Conservation (phyloP, 2,113 vertebrate genomes). For the Macrotis lagotis region DNA sequence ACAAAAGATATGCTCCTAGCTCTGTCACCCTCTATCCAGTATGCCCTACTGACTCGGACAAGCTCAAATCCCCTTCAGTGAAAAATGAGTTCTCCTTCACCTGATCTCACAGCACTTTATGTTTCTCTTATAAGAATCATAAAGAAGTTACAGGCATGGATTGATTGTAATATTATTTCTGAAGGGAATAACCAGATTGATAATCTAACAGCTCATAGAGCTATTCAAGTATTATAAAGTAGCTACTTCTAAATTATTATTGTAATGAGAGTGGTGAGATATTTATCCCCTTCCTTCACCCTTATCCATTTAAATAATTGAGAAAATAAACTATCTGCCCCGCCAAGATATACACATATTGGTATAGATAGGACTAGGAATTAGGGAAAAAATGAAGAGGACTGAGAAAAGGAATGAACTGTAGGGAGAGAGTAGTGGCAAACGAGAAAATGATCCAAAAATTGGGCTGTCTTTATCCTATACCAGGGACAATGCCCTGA, state of each 20-base stretch:
- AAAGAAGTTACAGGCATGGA: background rate
- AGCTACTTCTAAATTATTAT: background rate
- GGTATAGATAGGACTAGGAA: background rate
- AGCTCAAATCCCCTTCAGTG: background rate
- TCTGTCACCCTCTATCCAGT: background rate
- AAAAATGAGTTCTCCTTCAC: background rate
- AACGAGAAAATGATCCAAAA: background rate
- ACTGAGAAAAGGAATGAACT: background rate
- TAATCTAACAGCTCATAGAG: background rate
- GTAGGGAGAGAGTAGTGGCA: background rate
- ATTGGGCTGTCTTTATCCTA: background rate
- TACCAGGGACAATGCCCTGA: background rate
- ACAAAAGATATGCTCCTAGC: background rate
- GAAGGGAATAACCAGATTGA: background rate
- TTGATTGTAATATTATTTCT: background rate
- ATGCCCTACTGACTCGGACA: background rate
- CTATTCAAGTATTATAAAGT: background rate
- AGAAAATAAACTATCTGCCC: background rate
- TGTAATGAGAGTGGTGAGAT: background rate
- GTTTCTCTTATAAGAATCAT: background rate
- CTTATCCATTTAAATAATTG: background rate
- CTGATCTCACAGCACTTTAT: background rate
- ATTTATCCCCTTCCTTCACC: background rate
- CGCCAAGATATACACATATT: background rate
- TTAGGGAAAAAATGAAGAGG: background rate